Evolutionary conservation across 2,113 vertebrate genomes (phyloP), one percentile per base, ranked within the genome.

Genomic region (Erythrocebus patas): DNA sequence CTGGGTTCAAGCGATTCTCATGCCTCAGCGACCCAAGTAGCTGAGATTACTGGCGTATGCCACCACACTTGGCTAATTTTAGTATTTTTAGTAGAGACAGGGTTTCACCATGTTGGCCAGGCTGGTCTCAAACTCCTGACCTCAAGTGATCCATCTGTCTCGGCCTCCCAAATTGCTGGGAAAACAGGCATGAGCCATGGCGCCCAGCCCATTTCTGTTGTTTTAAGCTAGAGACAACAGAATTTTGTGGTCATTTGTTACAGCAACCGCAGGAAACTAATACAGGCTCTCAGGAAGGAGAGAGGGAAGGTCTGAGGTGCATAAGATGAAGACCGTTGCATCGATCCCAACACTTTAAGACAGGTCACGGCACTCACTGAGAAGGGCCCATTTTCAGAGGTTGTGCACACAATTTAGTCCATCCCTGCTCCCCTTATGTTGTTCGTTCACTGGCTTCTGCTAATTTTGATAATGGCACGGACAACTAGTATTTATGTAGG

Each of bases 331-430:
- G 66, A 79, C 17, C 2, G 1, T 8, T 38, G 45, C 27, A 11
- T 14, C 0, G 14, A 11, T 11, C 0, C 50, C 38, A 43, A 73
- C 5, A 0, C 23, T 32, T 10, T 0, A 16, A 57, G 61, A 17
- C 20, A 10, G 52, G 7, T 2, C n/a, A 59, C 43, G 48, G 20
- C 16, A 3, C 55, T 43, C 38, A 3, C 66, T 13, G 45, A 68
- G 30, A 57, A n/a, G 30, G 57, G 40, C 22, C 25, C 27, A 2
- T 23, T 30, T 61, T 52, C 70, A 30, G 72, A 12, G 8, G 32
- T 10, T 17, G 12, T 9, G 12, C 2, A 5, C 8, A 30, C 12
- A 7, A 5, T n/a, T 16, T 3, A 27, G 27, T 38, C 66, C 3
- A 23, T 30, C 11, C 57, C 30, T 43, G 11, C 13, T 57, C 25